Evolutionary conservation across 2,113 vertebrate genomes (phyloP), one percentile per base, ranked within the genome.

Genomic region (Antigone vipio): DNA sequence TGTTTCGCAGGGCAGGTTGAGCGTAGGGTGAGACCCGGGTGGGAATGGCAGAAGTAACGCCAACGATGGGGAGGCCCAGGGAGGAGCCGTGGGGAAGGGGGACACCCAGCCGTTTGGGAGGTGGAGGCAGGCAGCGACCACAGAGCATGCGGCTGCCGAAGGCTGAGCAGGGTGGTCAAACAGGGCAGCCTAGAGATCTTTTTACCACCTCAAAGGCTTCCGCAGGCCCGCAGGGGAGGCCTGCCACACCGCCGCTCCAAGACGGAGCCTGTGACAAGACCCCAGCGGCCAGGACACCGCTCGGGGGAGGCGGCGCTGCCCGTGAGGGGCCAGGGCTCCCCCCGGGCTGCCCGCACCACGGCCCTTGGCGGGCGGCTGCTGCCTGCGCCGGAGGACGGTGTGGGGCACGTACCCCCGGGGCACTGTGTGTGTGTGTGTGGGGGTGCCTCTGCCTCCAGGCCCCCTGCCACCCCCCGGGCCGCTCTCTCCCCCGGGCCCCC

Each of bases 31-130:
- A 64, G 32, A 32, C 30, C 24, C 7, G 16, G 3, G 47, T 13
- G 49, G 11, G 29, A 52, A 55, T 1, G 26, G 45, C 49, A 68
- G 14, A 29, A 72, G 11, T 5, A 38, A 56, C 0, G 2, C 15
- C 20, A 38, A 2, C 0, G 6, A 22, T 5, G 23, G 18, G 22
- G 58, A 67, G 47, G n/a, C 1, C 15, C 30, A 53, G 15, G 17
- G 30, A 19, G 0, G 5, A 24, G 73, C 15, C 1, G 0, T 3
- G 6, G 27, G 58, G 18, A 64, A 40, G 19, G 4, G 27, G 18
- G 8, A 34, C 24, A 30, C 1, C 23, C 40, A 30, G 40, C 20
- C 23, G 62, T 8, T 3, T 4, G 30, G 20, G 9, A 26, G 34
- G 20, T 7, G 18, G 40, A 20, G 14, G 42, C 34, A 22, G 38